phyloP scores from a whole-genome alignment of 2,113 vertebrate species.

The Chelonoidis abingdonii region DNA sequence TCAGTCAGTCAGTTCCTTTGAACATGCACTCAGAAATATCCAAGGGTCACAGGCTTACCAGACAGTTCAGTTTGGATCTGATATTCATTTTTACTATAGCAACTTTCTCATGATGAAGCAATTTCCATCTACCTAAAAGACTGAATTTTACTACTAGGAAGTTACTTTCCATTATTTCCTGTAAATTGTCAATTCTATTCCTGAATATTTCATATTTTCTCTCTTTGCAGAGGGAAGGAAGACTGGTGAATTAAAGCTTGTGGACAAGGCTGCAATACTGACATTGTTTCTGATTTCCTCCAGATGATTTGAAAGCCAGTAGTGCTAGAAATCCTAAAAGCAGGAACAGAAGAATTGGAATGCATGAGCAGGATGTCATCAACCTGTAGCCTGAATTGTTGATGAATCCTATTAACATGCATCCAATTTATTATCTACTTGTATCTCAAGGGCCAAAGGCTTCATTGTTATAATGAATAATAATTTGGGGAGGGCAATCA shows the following conservation, averaged over 20 bases:
- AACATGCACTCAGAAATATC: slow-evolving; percentile 10
- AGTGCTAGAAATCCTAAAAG: background rate
- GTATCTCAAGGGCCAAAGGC: background rate
- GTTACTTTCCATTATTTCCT: background rate
- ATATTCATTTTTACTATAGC: background rate
- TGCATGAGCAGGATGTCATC: background rate
- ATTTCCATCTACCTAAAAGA: background rate
- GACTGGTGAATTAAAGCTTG: background rate
- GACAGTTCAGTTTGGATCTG: background rate
- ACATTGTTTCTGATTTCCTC: background rate
- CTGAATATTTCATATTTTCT: background rate
- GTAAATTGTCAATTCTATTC: background rate
- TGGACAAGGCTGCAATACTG: background rate
- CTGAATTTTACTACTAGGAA: background rate
- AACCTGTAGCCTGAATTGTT: background rate
- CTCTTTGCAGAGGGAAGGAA: background rate
- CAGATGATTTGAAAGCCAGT: background rate
- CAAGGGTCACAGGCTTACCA: background rate
- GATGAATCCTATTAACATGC: background rate
- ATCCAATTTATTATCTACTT: background rate
- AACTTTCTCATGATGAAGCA: background rate
- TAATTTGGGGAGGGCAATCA: background rate
- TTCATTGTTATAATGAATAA: background rate
- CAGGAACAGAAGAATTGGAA: background rate
- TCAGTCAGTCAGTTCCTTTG: background rate